Evolutionary conservation across 2,113 vertebrate species (phyloP).

Genomic region (Ceyx melanurus): DNA sequence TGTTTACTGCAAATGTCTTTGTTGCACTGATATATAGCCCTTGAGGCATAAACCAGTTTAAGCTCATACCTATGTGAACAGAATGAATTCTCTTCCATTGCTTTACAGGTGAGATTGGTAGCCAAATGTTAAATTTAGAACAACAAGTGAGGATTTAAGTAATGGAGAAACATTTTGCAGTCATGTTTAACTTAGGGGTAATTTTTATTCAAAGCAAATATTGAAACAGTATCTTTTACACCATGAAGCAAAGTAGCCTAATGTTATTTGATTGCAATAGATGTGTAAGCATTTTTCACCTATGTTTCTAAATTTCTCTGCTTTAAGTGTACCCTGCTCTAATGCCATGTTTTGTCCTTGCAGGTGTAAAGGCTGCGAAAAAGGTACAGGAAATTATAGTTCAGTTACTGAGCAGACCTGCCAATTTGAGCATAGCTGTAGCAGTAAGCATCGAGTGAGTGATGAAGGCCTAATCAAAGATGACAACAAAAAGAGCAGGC

Average conservation of each 20-base stretch:
- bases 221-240: not conserved
- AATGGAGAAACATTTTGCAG: not conserved
- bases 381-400: conserved; percentile 59
- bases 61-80: not conserved
- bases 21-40: not conserved
- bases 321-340: conserved; percentile 26
- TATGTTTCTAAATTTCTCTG: conserved; percentile 24
- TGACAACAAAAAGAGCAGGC: conserved; percentile 76
- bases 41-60: not conserved
- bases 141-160: not conserved
- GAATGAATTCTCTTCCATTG: not conserved
- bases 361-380: conserved; percentile 66
- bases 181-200: not conserved
- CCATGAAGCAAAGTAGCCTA: not conserved
- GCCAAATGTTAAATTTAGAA: not conserved
- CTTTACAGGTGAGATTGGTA: not conserved
- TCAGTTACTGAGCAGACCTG: conserved; percentile 22
- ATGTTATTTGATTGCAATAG: not conserved
- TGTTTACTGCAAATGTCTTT: not conserved
- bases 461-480: conserved; percentile 72
- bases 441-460: conserved; percentile 69
- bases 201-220: not conserved
- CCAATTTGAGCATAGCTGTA: not conserved
- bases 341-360: conserved; percentile 65
- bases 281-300: not conserved